Percentiles rank a stretch among this genome's conserved stretches.
phyloP scores from a whole-genome alignment of 2,888 invertebrate genomes.

The Deroplatys truncata region DNA sequence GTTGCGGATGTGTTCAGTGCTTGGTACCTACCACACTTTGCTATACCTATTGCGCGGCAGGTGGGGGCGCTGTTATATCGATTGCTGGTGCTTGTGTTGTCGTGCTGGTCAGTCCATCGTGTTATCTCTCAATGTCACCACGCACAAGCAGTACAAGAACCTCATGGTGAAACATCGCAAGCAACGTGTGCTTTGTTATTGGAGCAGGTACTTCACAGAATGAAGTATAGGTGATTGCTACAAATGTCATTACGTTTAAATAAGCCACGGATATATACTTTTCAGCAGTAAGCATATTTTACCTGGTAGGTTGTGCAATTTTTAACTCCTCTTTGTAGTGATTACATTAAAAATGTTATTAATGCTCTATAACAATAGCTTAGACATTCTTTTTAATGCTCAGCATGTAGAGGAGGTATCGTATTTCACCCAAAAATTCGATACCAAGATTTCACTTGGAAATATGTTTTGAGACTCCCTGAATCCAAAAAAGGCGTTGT shows the following conservation, averaged over 20 bases:
- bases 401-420: no score
- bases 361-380: no score
- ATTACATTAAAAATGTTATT: no score
- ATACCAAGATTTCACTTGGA: no score
- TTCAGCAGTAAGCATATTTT: not conserved
- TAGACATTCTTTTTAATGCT: no score
- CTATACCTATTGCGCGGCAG: not conserved
- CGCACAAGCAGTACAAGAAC: not conserved
- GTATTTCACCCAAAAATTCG: no score
- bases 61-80: not conserved
- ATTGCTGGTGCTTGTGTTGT: not conserved
- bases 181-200: not conserved
- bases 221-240: not conserved
- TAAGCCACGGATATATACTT: not conserved
- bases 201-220: not conserved
- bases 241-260: not conserved
- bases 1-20: not conserved
- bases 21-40: not conserved
- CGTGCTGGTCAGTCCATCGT: not conserved
- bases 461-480: no score
- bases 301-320: not conserved
- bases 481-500: no score
- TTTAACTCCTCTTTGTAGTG: not conserved
- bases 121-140: not conserved
- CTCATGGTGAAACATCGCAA: not conserved